Base-by-base conservation (phyloP, 1,140 invertebrate species). In the Dreissena rostriformis region DNA sequence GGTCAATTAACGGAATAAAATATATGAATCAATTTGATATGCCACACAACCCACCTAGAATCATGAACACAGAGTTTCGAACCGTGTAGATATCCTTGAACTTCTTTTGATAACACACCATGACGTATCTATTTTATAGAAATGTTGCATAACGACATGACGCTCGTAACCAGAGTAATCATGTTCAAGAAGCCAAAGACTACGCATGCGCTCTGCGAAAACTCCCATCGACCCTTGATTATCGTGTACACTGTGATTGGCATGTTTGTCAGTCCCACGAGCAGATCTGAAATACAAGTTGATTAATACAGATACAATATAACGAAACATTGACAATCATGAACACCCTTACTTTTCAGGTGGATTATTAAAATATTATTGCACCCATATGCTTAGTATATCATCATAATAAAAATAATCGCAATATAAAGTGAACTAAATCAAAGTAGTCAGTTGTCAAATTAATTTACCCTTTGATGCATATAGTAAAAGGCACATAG, bases 81-180 rank as follows among this genome's bases (percentile, higher is more conserved):
- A 15, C 49, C 4, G 84, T 86, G 55, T 84, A 87, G 19, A 86
- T 79, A 17, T 71, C 57, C 24, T 77, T 86, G 73, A 75, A 87
- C 55, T 80, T 71, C 0, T 29, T n/a, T 0, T 75, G 75, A 8
- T 53, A 77, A 61, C 84, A 86, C 15, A 87, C 81, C 51, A 86
- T 78, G 65, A 87, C 61, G 61, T 77, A 87, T 26, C 86, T 57
- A 68, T 86, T 87, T n/a, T 17, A 84, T 76, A 65, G 85, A 84
- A 24, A 87, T 87, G 51, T 82, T 76, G 26, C 74, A 82, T 4
- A 87, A 76, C 28, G 86, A 87, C 70, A 87, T 26, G 63, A 87
- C 86, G 67, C 86, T 87, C 7, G 80, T 76, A 22, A 87, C 73
- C 24, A 87, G 73, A 15, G 84, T 86, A 0, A 87, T 19, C 86